phyloP scores from a whole-genome alignment of 2,888 invertebrate genomes.

The Polyommatus iphigenia region DNA sequence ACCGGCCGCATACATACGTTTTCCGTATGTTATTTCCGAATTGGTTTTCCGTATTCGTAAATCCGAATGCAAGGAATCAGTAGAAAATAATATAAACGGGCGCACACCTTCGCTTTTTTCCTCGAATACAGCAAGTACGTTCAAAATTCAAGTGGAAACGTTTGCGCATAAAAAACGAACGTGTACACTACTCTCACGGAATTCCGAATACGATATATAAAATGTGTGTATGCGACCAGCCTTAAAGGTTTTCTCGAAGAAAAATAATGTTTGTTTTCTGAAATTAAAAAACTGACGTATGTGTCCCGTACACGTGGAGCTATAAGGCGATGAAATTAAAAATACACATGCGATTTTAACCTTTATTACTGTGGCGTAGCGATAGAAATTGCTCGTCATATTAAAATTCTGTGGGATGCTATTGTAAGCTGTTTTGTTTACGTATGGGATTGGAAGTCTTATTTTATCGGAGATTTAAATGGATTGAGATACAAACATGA shows the following conservation, averaged over 20 bases:
- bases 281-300: constrained; percentile 63
- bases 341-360: constrained; percentile 25
- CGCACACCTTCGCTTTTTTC: too few relatives aligned
- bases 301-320: constrained; percentile 41
- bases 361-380: neutral
- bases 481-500: neutral
- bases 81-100: too few relatives aligned
- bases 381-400: neutral
- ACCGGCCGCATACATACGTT: too few relatives aligned
- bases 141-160: too few relatives aligned
- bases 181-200: too few relatives aligned
- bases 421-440: constrained; percentile 10
- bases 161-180: too few relatives aligned
- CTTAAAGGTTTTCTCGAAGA: constrained; percentile 49
- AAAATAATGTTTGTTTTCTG: constrained; percentile 71
- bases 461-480: constrained; percentile 1
- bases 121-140: too few relatives aligned
- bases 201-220: too few relatives aligned
- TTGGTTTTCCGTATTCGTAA: too few relatives aligned
- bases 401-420: neutral
- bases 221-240: neutral
- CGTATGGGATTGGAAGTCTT: constrained; percentile 1
- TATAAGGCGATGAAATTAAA: constrained; percentile 19
- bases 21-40: too few relatives aligned
- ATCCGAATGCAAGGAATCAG: too few relatives aligned